Evolutionary conservation across 2,797 vertebrate species (phyloP).

Genomic region (Gorsachius magnificus): DNA sequence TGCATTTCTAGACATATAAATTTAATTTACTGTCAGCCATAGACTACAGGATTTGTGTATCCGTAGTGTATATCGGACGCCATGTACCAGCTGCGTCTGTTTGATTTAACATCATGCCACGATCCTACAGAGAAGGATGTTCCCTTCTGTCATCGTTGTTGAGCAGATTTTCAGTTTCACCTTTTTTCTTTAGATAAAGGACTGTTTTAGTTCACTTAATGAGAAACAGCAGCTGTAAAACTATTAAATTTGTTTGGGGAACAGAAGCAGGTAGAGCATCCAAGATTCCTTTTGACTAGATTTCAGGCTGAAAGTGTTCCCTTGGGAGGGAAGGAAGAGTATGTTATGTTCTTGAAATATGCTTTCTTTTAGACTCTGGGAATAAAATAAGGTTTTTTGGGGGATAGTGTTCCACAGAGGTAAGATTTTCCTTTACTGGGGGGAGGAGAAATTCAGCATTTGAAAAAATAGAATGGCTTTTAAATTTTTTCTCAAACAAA

Average conservation of each 20-base stretch:
- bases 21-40: neutral
- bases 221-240: neutral
- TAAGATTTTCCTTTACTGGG: neutral
- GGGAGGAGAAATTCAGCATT: neutral
- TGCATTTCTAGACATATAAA: neutral
- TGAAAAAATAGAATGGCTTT: neutral
- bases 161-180: neutral
- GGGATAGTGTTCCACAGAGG: neutral
- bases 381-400: neutral
- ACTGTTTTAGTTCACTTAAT: neutral
- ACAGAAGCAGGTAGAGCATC: slow-evolving; percentile 27
- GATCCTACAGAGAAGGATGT: neutral
- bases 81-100: rapidly evolving
- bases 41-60: neutral
- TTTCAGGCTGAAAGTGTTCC: neutral
- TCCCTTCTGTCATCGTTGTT: neutral
- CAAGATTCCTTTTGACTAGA: neutral
- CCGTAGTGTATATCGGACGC: neutral
- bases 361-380: neutral
- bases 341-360: slow-evolving; percentile 1
- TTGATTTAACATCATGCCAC: neutral
- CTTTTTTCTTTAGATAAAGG: neutral
- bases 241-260: neutral
- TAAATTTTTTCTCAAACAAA: neutral
- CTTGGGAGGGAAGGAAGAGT: neutral